A percentile compares a stretch with the other conserved stretches of the same genome.
phyloP scores from a whole-genome alignment of 2,888 invertebrate species.

The Hermodice carunculata region DNA sequence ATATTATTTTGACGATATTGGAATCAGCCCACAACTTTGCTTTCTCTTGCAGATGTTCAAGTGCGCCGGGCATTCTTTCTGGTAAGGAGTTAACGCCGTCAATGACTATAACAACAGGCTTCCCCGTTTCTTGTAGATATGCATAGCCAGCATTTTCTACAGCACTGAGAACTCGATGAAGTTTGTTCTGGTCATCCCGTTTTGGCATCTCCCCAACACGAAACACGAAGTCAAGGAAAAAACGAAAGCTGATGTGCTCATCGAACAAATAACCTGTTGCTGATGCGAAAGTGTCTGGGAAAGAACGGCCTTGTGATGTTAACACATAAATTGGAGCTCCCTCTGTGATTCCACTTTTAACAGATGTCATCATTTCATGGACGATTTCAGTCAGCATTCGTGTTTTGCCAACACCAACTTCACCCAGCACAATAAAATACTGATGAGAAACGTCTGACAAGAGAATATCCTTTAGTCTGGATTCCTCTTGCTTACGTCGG shows the following conservation, averaged over 20 bases:
- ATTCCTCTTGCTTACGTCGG: too few species aligned
- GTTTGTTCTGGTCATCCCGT: conserved; percentile 25
- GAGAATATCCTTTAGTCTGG: too few species aligned
- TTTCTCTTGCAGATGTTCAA: conserved; percentile 33
- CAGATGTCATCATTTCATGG: conserved; percentile 24
- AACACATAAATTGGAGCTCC: conserved; percentile 40
- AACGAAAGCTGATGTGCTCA: conserved; percentile 41
- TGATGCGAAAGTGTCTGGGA: conserved; percentile 37
- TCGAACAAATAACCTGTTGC: conserved; percentile 39
- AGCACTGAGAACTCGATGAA: conserved; percentile 36
- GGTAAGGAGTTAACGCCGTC: conserved; percentile 32
- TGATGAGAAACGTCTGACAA: conserved; percentile 31
- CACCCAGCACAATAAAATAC: conserved; percentile 41
- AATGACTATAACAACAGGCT: conserved; percentile 39
- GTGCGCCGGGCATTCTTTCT: conserved; percentile 28
- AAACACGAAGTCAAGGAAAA: conserved; percentile 36
- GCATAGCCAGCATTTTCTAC: conserved; percentile 37
- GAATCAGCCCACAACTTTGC: conserved; percentile 45
- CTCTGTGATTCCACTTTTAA: conserved; percentile 2
- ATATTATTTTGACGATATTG: conserved; percentile 39
- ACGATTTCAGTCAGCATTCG: conserved; percentile 34
- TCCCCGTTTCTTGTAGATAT: conserved; percentile 20
- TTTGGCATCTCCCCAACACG: conserved; percentile 35
- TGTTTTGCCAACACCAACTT: conserved; percentile 41
- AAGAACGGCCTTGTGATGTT: conserved; percentile 35